These are phyloP conservation scores for Actenoides hombroni DNA, from an alignment of 2,113 vertebrate species.

Conservation along the genomic window DNA sequence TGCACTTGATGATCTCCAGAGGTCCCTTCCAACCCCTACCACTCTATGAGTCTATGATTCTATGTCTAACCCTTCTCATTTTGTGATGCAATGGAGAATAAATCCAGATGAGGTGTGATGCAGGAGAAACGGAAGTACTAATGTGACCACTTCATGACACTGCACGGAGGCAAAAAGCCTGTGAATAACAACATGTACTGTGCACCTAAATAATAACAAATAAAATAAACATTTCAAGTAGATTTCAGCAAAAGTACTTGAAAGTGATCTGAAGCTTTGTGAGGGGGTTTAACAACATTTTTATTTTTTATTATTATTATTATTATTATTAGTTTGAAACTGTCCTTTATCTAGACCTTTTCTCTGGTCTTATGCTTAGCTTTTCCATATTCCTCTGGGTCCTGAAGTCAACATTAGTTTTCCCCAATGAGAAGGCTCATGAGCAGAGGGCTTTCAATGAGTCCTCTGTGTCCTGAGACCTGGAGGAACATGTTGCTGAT, in stretches of 20 bases:
- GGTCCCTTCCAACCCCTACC: too few relatives aligned
- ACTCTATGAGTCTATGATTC: too few relatives aligned
- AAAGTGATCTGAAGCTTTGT: neutral
- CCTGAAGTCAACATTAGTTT: neutral
- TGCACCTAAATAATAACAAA: neutral
- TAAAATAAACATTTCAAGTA: neutral
- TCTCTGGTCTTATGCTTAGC: neutral
- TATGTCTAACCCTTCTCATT: neutral
- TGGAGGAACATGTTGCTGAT: rapidly evolving
- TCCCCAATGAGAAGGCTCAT: neutral
- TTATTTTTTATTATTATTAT: too few relatives aligned
- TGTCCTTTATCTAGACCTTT: neutral
- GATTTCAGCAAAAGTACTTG: neutral
- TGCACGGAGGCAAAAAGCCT: rapidly evolving
- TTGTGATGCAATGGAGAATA: neutral
- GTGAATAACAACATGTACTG: neutral
- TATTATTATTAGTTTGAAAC: neutral
- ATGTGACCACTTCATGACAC: neutral
- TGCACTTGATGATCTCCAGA: too few relatives aligned
- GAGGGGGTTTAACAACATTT: rapidly evolving
- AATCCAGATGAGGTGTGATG: rapidly evolving
- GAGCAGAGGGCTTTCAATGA: neutral
- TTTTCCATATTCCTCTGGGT: neutral
- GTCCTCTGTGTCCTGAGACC: rapidly evolving
- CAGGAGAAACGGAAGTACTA: neutral